Conservation (phyloP, 2,888 invertebrate genomes). For the Amphipyra tragopoginis region DNA sequence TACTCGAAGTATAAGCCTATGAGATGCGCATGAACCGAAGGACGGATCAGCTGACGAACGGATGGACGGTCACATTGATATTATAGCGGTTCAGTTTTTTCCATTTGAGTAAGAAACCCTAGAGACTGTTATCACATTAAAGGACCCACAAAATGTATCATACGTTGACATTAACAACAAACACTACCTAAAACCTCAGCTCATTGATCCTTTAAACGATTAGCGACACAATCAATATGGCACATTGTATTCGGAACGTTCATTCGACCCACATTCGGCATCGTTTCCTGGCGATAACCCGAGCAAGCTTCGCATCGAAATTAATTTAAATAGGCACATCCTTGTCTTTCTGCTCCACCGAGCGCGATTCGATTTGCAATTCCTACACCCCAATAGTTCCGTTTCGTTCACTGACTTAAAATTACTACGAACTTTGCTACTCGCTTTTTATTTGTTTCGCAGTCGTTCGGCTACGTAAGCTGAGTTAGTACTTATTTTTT, state of each 20-base stretch:
- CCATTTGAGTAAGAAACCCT: too few species aligned
- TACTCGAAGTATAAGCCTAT: too few species aligned
- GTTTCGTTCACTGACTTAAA: constrained; percentile 81
- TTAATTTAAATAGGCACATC: constrained; percentile 84
- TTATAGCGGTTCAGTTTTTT: too few species aligned
- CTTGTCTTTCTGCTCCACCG: constrained; percentile 82
- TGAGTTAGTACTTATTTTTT: constrained; percentile 63
- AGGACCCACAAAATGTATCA: too few species aligned
- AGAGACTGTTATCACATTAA: too few species aligned
- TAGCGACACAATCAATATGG: constrained; percentile 40
- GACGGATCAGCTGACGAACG: too few species aligned
- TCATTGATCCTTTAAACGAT: constrained; percentile 20
- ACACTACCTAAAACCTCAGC: not conserved
- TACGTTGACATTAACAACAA: too few species aligned
- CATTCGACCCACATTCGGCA: constrained; percentile 60
- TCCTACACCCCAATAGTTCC: constrained; percentile 80
- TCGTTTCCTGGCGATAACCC: constrained; percentile 63
- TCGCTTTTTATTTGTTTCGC: constrained; percentile 72
- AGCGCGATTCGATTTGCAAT: constrained; percentile 84
- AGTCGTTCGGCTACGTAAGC: constrained; percentile 65
- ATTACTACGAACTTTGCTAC: constrained; percentile 78
- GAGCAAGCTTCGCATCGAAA: constrained; percentile 68
- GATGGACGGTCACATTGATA: too few species aligned
- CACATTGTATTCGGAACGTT: constrained; percentile 45
- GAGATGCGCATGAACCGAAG: too few species aligned